A percentile compares a stretch with the other conserved stretches of the same genome.
These are phyloP conservation scores for Toxotes chatareus DNA, from an alignment of 2,113 vertebrate species.

Conservation along the genomic window DNA sequence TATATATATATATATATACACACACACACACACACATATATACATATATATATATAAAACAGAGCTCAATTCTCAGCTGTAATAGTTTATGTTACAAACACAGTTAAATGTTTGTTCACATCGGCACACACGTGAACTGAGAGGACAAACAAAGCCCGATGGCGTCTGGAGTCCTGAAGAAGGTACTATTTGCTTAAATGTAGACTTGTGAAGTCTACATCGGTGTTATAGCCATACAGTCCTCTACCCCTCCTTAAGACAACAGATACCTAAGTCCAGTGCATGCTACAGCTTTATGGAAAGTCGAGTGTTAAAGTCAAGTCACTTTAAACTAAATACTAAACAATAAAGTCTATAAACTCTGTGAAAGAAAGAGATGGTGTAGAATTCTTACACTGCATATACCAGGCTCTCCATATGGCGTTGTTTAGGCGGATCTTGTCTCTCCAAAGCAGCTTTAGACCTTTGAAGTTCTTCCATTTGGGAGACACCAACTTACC, in stretches of 20 bases:
- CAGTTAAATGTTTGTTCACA: not conserved
- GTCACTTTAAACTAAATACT: conserved; percentile 1
- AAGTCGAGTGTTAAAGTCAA: not conserved
- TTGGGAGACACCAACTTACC: conserved; percentile 97
- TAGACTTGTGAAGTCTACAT: not conserved
- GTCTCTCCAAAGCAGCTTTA: conserved; percentile 98
- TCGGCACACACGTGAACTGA: not conserved
- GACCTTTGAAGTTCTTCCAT: conserved; percentile 99
- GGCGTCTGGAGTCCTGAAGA: not conserved
- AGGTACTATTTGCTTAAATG: not conserved
- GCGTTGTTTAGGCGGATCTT: conserved; percentile 99
- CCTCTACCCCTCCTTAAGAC: not conserved
- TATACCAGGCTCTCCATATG: conserved; percentile 99
- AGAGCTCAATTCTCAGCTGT: not conserved
- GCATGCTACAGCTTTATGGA: not conserved
- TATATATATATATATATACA: too few relatives aligned
- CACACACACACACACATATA: too few relatives aligned
- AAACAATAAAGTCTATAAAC: not conserved
- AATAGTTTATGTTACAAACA: not conserved
- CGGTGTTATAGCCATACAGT: too few relatives aligned
- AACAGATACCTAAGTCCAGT: not conserved
- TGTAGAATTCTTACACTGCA: conserved; percentile 91
- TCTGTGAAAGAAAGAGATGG: not conserved
- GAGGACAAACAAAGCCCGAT: not conserved
- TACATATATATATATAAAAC: too few relatives aligned